phyloP scores from a whole-genome alignment of 2,797 vertebrate species.

The Clarias platycephalus region DNA sequence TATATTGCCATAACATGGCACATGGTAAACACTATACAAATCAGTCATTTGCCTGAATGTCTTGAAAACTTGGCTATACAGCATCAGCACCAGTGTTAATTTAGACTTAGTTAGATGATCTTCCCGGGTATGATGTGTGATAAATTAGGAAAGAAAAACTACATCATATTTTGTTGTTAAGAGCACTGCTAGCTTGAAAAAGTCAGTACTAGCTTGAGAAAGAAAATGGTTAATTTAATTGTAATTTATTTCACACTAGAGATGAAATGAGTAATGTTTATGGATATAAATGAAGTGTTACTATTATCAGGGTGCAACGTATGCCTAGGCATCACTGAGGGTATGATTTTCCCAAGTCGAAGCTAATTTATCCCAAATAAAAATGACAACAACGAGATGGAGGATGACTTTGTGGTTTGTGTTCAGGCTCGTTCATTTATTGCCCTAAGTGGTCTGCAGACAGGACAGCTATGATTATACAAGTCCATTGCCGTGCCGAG shows the following conservation, averaged over 20 bases:
- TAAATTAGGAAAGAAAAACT: not conserved
- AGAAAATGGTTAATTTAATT: constrained; percentile 4
- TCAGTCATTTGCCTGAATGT: not conserved
- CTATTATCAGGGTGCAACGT: constrained; percentile 16
- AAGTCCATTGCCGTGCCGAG: constrained; percentile 74
- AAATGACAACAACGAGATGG: constrained; percentile 66
- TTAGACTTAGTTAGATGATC: not conserved
- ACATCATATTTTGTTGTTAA: not conserved
- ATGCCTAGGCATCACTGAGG: constrained; percentile 17
- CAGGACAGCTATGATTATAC: constrained; percentile 78
- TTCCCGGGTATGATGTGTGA: not conserved
- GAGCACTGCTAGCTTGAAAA: not conserved
- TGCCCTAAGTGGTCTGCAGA: constrained; percentile 76
- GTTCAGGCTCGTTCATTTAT: constrained; percentile 75
- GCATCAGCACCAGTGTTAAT: not conserved
- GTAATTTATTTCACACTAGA: constrained; percentile 21
- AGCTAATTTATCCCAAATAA: constrained; percentile 44
- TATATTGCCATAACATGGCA: not conserved
- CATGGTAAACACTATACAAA: not conserved
- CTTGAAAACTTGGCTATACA: not conserved
- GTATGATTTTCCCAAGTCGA: constrained; percentile 24
- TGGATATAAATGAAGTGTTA: constrained; percentile 24
- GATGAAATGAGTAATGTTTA: constrained; percentile 42
- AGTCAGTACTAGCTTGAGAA: not conserved
- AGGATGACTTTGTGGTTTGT: constrained; percentile 65